Conservation (phyloP, 2,113 vertebrate species). For the Cercopithecus mona region DNA sequence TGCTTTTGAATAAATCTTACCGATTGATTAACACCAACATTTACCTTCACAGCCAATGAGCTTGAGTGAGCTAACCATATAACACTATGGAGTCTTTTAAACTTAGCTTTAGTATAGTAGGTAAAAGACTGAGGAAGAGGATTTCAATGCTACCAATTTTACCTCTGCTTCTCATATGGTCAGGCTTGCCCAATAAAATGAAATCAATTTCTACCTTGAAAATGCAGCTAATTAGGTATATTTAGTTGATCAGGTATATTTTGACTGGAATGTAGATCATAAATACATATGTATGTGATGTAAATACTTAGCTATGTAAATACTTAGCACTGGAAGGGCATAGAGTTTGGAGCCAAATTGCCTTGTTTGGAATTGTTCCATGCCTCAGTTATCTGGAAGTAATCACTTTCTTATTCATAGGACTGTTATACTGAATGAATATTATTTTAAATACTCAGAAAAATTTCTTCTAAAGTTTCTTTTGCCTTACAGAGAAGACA, state of each 20-base stretch:
- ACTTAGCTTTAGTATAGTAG: neutral
- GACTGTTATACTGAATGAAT: neutral
- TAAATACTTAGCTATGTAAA: neutral
- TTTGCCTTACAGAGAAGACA: neutral
- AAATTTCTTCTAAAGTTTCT: neutral
- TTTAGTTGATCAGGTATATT: neutral
- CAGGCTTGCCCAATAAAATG: neutral
- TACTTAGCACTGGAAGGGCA: neutral
- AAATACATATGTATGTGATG: neutral
- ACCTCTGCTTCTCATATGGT: neutral
- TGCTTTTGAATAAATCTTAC: neutral
- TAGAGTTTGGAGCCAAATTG: neutral
- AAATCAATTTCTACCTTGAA: neutral
- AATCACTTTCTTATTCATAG: neutral
- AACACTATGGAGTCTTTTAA: neutral
- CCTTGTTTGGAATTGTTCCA: neutral
- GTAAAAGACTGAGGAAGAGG: accelerated
- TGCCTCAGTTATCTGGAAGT: neutral
- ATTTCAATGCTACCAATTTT: neutral
- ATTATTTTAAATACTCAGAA: neutral
- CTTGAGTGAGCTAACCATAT: neutral
- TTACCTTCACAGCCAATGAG: neutral
- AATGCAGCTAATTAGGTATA: accelerated
- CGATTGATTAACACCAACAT: neutral
- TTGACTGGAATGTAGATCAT: neutral